Evolutionary conservation across 2,888 invertebrate species (phyloP), one percentile per base, ranked within the genome.

Genomic region (Drosophila tripunctata): DNA sequence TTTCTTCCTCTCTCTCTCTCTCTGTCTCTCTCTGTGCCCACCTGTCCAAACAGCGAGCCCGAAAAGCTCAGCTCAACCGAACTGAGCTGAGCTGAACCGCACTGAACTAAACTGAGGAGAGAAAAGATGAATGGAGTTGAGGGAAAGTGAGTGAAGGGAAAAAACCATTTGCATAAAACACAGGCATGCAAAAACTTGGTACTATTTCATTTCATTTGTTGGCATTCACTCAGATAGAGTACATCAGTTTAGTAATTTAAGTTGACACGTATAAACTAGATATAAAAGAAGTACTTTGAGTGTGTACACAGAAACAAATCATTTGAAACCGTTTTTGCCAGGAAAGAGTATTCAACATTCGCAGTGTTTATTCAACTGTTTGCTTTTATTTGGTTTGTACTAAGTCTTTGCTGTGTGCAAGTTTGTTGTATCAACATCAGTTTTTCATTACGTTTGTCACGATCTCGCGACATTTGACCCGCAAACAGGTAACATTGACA

Each of bases 131-230:
- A 38, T 10, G 2, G 35, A 14, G 52, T 8, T 6, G 17, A 14
- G 12, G 30, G 14, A 33, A 52, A 50, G 47, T 35, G 40, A 40
- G 63, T 31, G 33, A 33, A 61, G 43, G 15, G 7, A 7, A 4
- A 14, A 6, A 6, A 35, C 56, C 75, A 83, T 83, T 86, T 83
- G 84, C 82, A 83, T 83, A 83, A 85, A 79, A 82, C 83, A 77
- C 69, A 71, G 66, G 67, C 60, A 55, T 57, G 67, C 74, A 83
- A 83, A 80, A 80, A 83, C 78, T 68, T 73, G 65, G 58, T 73
- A 83, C 78, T 79, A 75, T 75, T 77, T 79, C 77, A 83, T 83
- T 83, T 67, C 77, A 68, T 45, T 54, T 58, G 57, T 63, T 54
- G 52, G 55, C 66, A 56, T 22, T 36, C 48, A 27, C 36, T 36